Evolutionary conservation across 2,113 vertebrate species (phyloP).

Genomic region (Myotis brandtii): DNA sequence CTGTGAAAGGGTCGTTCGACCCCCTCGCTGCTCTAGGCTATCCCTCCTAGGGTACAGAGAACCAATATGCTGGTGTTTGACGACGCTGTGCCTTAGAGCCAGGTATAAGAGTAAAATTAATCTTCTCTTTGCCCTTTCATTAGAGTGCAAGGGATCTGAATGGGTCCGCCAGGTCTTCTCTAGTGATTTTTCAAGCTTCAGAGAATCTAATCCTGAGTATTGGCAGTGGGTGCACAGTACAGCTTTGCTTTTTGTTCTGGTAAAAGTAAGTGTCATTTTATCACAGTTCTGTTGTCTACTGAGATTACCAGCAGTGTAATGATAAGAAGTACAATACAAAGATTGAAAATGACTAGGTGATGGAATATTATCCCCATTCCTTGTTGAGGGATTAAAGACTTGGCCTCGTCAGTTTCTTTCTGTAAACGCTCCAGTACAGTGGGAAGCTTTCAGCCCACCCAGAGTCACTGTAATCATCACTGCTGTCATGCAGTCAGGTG

Average conservation of each 20-base stretch:
- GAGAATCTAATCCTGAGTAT: not conserved
- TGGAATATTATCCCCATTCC: not conserved
- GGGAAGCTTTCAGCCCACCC: not conserved
- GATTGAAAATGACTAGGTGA: not conserved
- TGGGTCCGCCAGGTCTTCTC: not conserved
- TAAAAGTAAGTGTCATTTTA: not conserved
- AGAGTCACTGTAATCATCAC: not conserved
- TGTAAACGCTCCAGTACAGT: not conserved
- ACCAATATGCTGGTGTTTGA: not conserved
- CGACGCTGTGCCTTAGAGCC: no score
- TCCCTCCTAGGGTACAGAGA: no score
- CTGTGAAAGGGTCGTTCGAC: no score
- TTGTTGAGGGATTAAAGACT: not conserved
- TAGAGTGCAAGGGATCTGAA: not conserved
- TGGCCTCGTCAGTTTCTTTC: not conserved
- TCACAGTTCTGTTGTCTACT: not conserved
- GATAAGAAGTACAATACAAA: not conserved
- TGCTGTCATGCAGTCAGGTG: not conserved
- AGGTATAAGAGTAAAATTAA: not conserved
- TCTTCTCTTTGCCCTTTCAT: not conserved
- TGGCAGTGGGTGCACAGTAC: not conserved
- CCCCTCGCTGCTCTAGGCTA: no score
- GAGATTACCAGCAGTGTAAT: not conserved
- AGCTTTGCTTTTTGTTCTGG: not conserved
- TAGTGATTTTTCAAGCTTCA: not conserved